Evolutionary conservation across 1,140 invertebrate genomes (phyloP), one percentile per base, ranked within the genome.

Genomic region (Orius insidiosus): DNA sequence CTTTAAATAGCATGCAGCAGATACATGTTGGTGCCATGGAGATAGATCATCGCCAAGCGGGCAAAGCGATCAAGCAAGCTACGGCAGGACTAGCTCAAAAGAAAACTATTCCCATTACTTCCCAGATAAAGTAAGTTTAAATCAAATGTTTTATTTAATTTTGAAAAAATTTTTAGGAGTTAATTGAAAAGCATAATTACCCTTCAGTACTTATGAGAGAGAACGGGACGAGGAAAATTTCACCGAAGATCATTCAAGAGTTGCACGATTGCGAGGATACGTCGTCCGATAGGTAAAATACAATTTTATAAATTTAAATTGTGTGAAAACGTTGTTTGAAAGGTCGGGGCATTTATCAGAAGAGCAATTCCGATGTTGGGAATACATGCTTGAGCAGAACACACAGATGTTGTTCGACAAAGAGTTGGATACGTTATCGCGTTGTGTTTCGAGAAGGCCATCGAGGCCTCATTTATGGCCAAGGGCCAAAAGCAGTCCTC

Each of bases 361-460:
- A 53, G 85, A 90, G 57, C 84, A 87, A 58, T 86, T 86, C 56
- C 81, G 85, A 52, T 87, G 84, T 55, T 90, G 85, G 85, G 85
- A 90, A 54, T 90, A 88, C 55, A 88, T 89, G 81, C 59, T 90
- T 13, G 85, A 88, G 56, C 82, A 88, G 61, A 90, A 90, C 55
- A 86, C 85, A 0, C 85, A 88, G 56, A 61, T 88, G 49, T 55
- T 90, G 0, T 89, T 88, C 53, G 83, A 87, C 60, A 85, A 86
- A 57, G 85, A 88, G 61, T 59, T 88, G 36, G 84, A 88, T 57
- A 85, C 82, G 8, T n/a, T 89, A 13, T 77, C 78, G 0, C 56
- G 75, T 53, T 71, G 70, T 1, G 71, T 73, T 30, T 66, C 63
- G 2, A 66, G 68, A 54, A 56, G 62, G 14, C 53, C 51, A n/a